Conservation (phyloP, 2,797 vertebrate genomes). For the Carcharodon carcharias region DNA sequence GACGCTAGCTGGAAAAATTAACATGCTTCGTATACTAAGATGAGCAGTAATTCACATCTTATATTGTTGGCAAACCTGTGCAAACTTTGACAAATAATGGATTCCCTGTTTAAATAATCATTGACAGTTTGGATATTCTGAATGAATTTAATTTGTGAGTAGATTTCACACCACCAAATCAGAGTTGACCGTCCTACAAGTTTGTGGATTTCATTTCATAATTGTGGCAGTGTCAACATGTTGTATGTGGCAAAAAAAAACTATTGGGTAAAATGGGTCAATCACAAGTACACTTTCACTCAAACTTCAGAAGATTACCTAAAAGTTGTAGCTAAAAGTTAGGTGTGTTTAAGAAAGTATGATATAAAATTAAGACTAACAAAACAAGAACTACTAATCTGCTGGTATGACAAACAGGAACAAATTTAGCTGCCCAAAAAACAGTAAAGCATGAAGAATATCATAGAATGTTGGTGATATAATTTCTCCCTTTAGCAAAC, state of each 20-base stretch:
- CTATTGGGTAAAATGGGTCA: not conserved
- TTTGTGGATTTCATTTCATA: not conserved
- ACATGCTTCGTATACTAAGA: not conserved
- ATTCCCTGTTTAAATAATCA: not conserved
- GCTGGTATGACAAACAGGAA: not conserved
- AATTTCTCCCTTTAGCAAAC: not conserved
- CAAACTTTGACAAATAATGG: not conserved
- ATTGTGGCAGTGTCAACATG: not conserved
- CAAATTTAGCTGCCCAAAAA: not conserved
- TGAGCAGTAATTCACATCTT: not conserved
- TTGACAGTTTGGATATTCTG: not conserved
- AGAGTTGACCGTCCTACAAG: not conserved
- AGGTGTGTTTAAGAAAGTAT: not conserved
- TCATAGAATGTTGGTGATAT: not conserved
- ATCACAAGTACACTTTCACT: not conserved
- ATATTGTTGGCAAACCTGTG: not conserved
- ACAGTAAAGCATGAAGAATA: not conserved
- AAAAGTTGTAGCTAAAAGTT: not conserved
- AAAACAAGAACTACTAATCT: not conserved
- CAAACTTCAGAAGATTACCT: not conserved
- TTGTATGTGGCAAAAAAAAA: not conserved
- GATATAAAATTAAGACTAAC: not conserved
- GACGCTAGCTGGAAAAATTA: not conserved
- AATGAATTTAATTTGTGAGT: not conserved
- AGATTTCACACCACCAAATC: not conserved